These are phyloP conservation scores for Kryptolebias marmoratus DNA, from an alignment of 2,113 vertebrate genomes.

Conservation along the genomic window DNA sequence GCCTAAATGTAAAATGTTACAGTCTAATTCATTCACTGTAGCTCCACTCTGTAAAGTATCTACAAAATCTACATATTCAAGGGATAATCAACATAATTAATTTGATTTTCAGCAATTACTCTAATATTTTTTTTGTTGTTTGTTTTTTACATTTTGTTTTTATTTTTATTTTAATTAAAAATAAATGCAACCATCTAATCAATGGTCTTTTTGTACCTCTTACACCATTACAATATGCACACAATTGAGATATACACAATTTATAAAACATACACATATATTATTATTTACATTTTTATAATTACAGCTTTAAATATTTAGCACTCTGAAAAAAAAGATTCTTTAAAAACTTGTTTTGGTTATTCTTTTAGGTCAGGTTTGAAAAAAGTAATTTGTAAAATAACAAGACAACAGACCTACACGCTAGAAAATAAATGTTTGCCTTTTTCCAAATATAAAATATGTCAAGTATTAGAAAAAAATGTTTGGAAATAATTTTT, in stretches of 20 bases:
- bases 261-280: not conserved
- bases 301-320: not conserved
- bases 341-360: not conserved
- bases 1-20: conserved; percentile 76
- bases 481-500: too few relatives aligned
- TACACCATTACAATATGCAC: not conserved
- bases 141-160: conserved; percentile 14
- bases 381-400: too few relatives aligned
- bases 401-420: not conserved
- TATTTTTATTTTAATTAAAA: conserved; percentile 22
- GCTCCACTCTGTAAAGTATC: conserved; percentile 61
- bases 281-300: not conserved
- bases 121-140: conserved; percentile 16
- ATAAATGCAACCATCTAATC: conserved; percentile 8
- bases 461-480: too few relatives aligned
- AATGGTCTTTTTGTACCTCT: not conserved
- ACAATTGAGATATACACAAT: not conserved
- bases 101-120: conserved; percentile 41
- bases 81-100: conserved; percentile 66
- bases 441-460: too few relatives aligned
- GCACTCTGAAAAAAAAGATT: not conserved
- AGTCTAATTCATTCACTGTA: conserved; percentile 74
- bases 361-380: too few relatives aligned
- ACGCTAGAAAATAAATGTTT: not conserved
- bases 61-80: conserved; percentile 70